Conservation (phyloP, 2,797 vertebrate genomes). For the Chelidonichthys spinosus region DNA sequence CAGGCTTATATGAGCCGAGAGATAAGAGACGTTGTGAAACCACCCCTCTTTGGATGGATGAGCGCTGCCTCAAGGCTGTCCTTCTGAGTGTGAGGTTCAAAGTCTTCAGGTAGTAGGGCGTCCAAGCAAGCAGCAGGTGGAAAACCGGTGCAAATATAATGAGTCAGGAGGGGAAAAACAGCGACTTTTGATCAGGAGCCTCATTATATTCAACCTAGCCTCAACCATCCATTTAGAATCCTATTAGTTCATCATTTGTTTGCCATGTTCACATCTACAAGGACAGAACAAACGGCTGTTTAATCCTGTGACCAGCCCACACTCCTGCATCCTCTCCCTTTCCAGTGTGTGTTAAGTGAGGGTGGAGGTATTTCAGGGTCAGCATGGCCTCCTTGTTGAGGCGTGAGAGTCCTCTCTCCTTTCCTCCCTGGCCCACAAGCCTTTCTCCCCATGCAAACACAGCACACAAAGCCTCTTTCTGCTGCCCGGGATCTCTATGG, state of each 20-base stretch:
- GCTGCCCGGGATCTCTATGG: conserved; percentile 71
- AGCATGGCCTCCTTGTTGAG: conserved; percentile 57
- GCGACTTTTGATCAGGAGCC: not conserved
- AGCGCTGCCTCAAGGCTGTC: conserved; percentile 16
- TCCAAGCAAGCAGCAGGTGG: not conserved
- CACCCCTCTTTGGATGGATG: not conserved
- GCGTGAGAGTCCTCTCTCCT: conserved; percentile 67
- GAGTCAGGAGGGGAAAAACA: not conserved
- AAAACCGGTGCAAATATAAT: not conserved
- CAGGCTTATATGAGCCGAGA: conserved; percentile 12
- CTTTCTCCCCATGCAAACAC: conserved; percentile 70
- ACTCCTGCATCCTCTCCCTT: not conserved
- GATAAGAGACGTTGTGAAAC: conserved; percentile 56
- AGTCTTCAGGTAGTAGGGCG: conserved; percentile 9
- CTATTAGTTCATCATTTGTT: conserved; percentile 9
- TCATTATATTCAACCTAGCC: not conserved
- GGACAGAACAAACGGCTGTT: conserved; percentile 34
- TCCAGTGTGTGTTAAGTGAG: conserved; percentile 25
- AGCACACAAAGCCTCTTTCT: conserved; percentile 73
- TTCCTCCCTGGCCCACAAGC: conserved; percentile 54
- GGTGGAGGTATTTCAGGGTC: conserved; percentile 66
- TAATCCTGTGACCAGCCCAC: conserved; percentile 20
- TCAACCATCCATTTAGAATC: not conserved
- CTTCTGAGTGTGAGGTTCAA: conserved; percentile 21
- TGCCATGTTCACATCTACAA: conserved; percentile 39